Base-by-base conservation (phyloP, 1,140 invertebrate species). In the Papilio helenus region DNA sequence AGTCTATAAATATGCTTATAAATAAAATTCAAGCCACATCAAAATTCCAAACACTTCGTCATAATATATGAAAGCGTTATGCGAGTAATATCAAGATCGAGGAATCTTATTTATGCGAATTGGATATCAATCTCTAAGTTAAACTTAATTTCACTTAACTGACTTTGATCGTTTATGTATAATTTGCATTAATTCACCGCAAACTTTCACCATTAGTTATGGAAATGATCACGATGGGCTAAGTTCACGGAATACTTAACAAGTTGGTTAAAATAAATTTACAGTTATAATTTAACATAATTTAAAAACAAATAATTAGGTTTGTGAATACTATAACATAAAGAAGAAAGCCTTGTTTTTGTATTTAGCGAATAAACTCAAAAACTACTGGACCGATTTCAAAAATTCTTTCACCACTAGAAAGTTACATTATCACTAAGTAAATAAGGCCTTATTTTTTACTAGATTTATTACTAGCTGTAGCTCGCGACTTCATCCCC, bases 61-160 rank as follows among this genome's bases (percentile, higher is more conserved):
- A 23, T 23, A 23, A 20, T n/a, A 20, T 8, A 23, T 9, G 55
- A 20, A 26, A 61, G 58, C 2, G 3, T 23, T 26, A 3, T 61
- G 10, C n/a, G 55, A 9, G 12, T 61, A 61, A 46, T 14, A 26
- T 61, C n/a, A 20, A 61, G 58, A 3, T 68, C 26, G 14, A 68
- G 1, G 29, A 16, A 68, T 12, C 23, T 34, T 26, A 61, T 26
- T 61, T 61, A 61, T 61, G 58, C 23, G 58, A 61, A 61, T 68
- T 34, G 23, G 26, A 29, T 68, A 29, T 68, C 4, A 68, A 68
- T 68, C 3, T 68, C 14, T 34, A 18, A 68, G 23, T 29, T 51
- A 8, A 46, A 73, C 72, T 73, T 73, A 74, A 74, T 74, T 74
- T 74, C 44, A 74, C 12, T 74, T 51, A 74, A 58, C 49, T n/a